These are phyloP conservation scores for Chiridota heheva DNA, from an alignment of 35 echinoderm and acorn worm species.

Conservation along the genomic window DNA sequence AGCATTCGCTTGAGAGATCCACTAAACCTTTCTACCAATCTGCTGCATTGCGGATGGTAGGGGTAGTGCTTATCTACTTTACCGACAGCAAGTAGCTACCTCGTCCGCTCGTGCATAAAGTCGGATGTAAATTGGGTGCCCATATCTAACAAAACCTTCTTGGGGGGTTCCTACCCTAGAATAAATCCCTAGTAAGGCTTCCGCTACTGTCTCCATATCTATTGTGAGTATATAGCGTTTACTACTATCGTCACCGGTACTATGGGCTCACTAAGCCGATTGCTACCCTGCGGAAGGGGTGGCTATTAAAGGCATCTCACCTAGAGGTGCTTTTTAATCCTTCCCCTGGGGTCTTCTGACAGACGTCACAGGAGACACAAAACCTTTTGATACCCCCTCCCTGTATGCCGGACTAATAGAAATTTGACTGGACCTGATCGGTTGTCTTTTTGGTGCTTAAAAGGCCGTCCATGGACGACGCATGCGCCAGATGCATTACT, in stretches of 20 bases:
- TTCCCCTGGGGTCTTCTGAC: constrained; percentile 57
- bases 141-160: constrained; percentile 34
- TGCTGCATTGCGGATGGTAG: constrained; percentile 36
- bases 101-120: constrained; percentile 52
- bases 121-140: constrained; percentile 44
- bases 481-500: constrained; percentile 37
- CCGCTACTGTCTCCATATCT: constrained; percentile 21
- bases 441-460: constrained; percentile 34
- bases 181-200: constrained; percentile 39
- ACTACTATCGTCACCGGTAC: constrained; percentile 37
- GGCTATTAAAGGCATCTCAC: constrained; percentile 49
- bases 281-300: constrained; percentile 27
- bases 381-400: constrained; percentile 31
- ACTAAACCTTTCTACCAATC: constrained; percentile 17
- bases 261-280: background rate
- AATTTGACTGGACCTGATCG: background rate
- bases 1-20: constrained; percentile 37
- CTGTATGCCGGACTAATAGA: constrained; percentile 29
- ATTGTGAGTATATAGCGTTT: background rate
- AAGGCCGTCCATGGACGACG: constrained; percentile 36
- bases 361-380: constrained; percentile 44
- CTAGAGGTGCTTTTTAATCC: constrained; percentile 45
- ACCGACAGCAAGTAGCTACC: background rate
- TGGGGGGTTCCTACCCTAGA: constrained; percentile 28
- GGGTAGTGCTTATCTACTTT: constrained; percentile 1